Evolutionary conservation across 2,888 invertebrate species (phyloP), one percentile per base, ranked within the genome.

Genomic region (Luperina testacea): DNA sequence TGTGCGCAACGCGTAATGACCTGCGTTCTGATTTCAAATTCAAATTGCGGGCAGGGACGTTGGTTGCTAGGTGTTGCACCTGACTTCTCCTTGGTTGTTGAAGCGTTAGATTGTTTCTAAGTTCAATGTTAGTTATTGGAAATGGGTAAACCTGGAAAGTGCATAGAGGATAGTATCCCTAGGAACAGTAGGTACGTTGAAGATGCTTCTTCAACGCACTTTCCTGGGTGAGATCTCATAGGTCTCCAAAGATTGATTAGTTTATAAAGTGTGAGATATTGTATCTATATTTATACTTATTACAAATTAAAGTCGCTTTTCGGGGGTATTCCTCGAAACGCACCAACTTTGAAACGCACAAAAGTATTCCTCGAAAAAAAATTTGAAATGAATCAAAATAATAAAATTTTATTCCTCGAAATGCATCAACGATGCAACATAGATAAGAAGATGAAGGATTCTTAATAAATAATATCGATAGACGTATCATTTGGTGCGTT

Each of bases 21-120:
- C 86, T 82, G 85, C 75, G 85, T 87, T 89, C 91, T 91, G 85
- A 92, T 92, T 92, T 90, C 89, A 91, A 92, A 89, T 90, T 91
- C 90, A 90, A 92, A 91, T 87, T 67, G 71, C 68, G 76, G 63
- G 20, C 77, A 67, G 84, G 69, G 53, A 77, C 78, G 82, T 87
- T 85, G 73, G 68, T 72, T 78, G 71, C 81, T 86, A 80, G 80
- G 53, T 80, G 81, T 77, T 87, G 77, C 78, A 81, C 74, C 75
- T 87, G 85, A 81, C 87, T 88, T 75, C 68, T 45, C 53, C 68
- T 70, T 38, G 42, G 20, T 75, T 65, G 20, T 75, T 76, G 24
- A 45, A 72, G 45, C 59, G 27, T 77, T 72, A 51, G 53, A 17
- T 82, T 53, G 13, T 65, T 72, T 38, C 20, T 15, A 20, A 51